Evolutionary conservation across 2,888 invertebrate species (phyloP).

Genomic region (Miltochrista miniata): DNA sequence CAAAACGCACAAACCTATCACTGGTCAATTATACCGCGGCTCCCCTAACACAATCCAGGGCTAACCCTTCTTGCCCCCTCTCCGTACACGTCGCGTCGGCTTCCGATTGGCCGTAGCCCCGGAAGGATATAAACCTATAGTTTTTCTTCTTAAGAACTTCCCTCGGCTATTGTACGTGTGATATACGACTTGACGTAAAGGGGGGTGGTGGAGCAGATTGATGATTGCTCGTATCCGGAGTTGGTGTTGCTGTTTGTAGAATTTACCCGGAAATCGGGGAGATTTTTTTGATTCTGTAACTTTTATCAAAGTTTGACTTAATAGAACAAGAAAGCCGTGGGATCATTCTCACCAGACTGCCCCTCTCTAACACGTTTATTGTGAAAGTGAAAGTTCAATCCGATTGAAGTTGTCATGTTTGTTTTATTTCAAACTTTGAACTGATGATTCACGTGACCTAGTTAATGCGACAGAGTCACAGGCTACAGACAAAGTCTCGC

Average conservation of each 20-base stretch:
- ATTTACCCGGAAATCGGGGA: slow-evolving; percentile 2
- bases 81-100: slow-evolving; percentile 44
- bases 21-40: slow-evolving; percentile 37
- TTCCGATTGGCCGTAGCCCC: slow-evolving; percentile 81
- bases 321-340: no score
- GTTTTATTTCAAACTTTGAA: no score
- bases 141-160: slow-evolving; percentile 84
- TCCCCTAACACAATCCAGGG: slow-evolving; percentile 41
- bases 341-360: no score
- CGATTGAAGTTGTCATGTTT: no score
- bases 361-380: no score
- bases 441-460: no score
- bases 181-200: slow-evolving; percentile 69
- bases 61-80: slow-evolving; percentile 64
- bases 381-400: no score
- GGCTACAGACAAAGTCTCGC: no score
- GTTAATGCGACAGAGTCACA: no score
- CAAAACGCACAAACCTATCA: slow-evolving; percentile 19
- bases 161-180: slow-evolving; percentile 80
- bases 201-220: slow-evolving; percentile 61
- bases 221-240: slow-evolving; percentile 77
- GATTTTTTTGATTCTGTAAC: not conserved
- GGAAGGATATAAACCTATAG: slow-evolving; percentile 84
- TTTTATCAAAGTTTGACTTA: no score
- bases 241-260: slow-evolving; percentile 11